Evolutionary conservation across 2,888 invertebrate genomes (phyloP), one percentile per base, ranked within the genome.

Genomic region (Pseudanteris insignis): DNA sequence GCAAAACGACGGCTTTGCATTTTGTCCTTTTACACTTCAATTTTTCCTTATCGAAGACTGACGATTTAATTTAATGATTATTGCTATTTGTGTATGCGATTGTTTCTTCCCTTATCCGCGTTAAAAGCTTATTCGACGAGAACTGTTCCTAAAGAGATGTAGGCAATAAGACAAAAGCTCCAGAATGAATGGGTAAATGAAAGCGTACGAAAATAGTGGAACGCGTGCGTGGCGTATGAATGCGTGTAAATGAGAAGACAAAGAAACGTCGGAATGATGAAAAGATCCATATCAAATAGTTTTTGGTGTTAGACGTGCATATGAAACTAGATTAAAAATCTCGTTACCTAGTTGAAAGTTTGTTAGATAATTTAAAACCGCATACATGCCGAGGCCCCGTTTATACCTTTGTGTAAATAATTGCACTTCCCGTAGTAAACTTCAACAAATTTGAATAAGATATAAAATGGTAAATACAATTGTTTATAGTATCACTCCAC

Each of bases 221-320:
- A 28, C 43, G 64, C 25, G 46, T 60, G 57, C 54, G 18, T 15
- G 46, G 24, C 26, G 32, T 24, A 44, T 28, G 41, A 44, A 53
- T 55, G 48, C 57, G 59, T 54, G 60, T 51, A 48, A 50, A 38
- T 32, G 46, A 65, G 46, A 47, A 13, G 24, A 37, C 28, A n/a
- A 26, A 33, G 50, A 66, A 58, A 55, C 48, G 53, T 51, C 57
- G 33, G 43, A 71, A 72, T 72, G n/a, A n/a, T n/a, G 70, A 71
- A 70, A 68, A 74, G 76, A 79, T 77, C 77, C 79, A 79, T 79
- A 80, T 80, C 79, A 79, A n/a, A n/a, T 78, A 78, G 79, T 79
- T 78, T 74, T 79, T 75, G 76, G 72, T 80, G 79, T 79, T 80
- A 80, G 79, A 75, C 73, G 76, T 78, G 78, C 63, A 63, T 78